These are phyloP conservation scores for Desmophyllum pertusum DNA, from an alignment of 92 coral and sea anemone genomes.

Conservation along the genomic window DNA sequence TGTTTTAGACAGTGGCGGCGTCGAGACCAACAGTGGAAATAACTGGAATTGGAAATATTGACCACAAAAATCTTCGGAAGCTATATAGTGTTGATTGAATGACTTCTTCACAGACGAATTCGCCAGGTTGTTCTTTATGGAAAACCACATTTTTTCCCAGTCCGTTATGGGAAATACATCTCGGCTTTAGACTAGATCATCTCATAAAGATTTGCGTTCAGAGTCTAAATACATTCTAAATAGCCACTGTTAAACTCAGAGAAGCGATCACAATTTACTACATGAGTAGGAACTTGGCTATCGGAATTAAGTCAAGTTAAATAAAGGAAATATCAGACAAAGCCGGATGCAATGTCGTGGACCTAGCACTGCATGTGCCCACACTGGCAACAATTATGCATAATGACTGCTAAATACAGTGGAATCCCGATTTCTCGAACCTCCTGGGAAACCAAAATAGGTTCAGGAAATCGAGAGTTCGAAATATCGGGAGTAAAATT, in stretches of 20 bases:
- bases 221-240: background rate
- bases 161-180: background rate
- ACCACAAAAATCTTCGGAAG: background rate
- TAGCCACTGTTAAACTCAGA: background rate
- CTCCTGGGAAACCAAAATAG: too few relatives aligned
- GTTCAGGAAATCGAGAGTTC: too few relatives aligned
- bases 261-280: background rate
- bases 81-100: background rate
- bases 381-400: background rate
- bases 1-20: background rate
- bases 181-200: too few relatives aligned
- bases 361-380: background rate
- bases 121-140: too few relatives aligned
- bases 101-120: background rate
- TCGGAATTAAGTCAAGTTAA: background rate
- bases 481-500: too few relatives aligned
- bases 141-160: too few relatives aligned
- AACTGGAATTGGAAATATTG: slow-evolving; percentile 7
- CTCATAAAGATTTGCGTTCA: background rate
- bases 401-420: background rate
- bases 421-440: too few relatives aligned
- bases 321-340: too few relatives aligned
- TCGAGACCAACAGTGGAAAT: background rate
- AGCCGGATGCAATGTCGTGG: background rate
- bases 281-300: background rate